These are phyloP conservation scores for Pteropus alecto DNA, from an alignment of 2,113 vertebrate species.

Conservation along the genomic window DNA sequence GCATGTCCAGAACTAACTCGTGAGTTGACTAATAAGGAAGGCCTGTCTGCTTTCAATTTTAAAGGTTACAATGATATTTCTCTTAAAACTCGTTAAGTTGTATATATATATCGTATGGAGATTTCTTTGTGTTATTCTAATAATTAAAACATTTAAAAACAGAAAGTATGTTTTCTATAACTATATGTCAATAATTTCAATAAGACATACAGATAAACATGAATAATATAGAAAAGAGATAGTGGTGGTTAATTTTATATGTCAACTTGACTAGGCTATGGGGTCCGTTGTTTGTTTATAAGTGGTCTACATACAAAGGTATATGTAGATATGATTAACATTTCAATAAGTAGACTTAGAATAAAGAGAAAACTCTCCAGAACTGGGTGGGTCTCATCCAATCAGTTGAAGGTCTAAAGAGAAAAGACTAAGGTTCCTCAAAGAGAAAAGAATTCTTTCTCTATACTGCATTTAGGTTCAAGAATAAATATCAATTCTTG, in stretches of 20 bases:
- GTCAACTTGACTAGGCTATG: not conserved
- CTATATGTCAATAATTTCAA: not conserved
- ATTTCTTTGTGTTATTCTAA: not conserved
- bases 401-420: not conserved
- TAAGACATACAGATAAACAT: not conserved
- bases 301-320: not conserved
- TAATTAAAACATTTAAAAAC: not conserved
- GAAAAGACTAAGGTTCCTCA: not conserved
- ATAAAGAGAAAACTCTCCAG: not conserved
- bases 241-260: not conserved
- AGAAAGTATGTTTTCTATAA: not conserved
- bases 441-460: not conserved
- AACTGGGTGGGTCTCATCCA: not conserved
- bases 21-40: not conserved
- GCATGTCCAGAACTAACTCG: not conserved
- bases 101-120: not conserved
- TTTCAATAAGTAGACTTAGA: not conserved
- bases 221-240: not conserved
- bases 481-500: not conserved
- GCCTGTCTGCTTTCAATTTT: not conserved
- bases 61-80: not conserved
- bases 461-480: not conserved
- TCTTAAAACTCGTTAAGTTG: not conserved
- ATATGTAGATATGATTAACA: not conserved
- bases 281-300: not conserved